Evolutionary conservation across 2,113 vertebrate species (phyloP).

Genomic region (Poeciliopsis prolifica): DNA sequence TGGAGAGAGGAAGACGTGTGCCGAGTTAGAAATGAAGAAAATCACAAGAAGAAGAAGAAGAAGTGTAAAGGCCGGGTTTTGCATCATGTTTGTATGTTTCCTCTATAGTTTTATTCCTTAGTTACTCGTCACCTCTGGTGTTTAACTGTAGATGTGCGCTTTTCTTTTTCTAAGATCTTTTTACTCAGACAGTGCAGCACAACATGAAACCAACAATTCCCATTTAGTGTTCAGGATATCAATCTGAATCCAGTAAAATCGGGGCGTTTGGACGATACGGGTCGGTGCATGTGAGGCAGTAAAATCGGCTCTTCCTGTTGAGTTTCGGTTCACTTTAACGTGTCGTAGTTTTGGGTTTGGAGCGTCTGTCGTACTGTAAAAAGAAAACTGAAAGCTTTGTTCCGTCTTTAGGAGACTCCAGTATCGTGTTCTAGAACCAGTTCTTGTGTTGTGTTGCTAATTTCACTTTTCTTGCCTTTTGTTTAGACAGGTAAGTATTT

Average conservation of each 20-base stretch:
- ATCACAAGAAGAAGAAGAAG: constrained; percentile 67
- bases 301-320: constrained; percentile 39
- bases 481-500: constrained; percentile 37
- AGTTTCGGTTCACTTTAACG: constrained; percentile 31
- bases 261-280: constrained; percentile 63
- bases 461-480: constrained; percentile 38
- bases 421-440: constrained; percentile 20
- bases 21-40: constrained; percentile 65
- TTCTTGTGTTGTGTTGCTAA: constrained; percentile 57
- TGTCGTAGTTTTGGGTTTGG: constrained; percentile 39
- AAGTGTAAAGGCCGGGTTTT: constrained; percentile 65
- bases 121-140: constrained; percentile 39
- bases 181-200: constrained; percentile 38
- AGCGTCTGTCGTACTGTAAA: constrained; percentile 51
- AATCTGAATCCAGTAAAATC: constrained; percentile 23
- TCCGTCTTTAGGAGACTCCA: constrained; percentile 40
- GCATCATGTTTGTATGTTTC: constrained; percentile 72
- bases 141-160: constrained; percentile 57
- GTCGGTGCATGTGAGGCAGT: constrained; percentile 65
- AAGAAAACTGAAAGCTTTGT: constrained; percentile 40
- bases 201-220: constrained; percentile 36
- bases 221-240: constrained; percentile 50
- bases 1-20: constrained; percentile 44
- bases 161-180: constrained; percentile 54
- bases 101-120: constrained; percentile 71